A percentile compares a stretch with the other conserved stretches of the same genome.
These are phyloP conservation scores for Chromobotia macracanthus DNA, from an alignment of 2,797 vertebrate genomes.

Conservation along the genomic window DNA sequence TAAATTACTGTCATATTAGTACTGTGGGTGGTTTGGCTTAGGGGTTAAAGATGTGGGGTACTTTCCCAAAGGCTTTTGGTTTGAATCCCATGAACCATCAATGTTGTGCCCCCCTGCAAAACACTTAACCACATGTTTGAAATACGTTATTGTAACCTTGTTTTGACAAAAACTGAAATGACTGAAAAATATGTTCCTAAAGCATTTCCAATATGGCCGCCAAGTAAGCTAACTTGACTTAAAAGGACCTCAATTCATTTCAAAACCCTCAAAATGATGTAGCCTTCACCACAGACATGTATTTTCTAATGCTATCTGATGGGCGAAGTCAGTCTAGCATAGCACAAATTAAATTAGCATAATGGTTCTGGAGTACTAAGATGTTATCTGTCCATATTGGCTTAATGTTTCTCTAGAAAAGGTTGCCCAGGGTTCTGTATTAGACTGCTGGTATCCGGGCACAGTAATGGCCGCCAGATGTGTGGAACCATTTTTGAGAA, in stretches of 20 bases:
- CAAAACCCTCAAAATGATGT: neutral
- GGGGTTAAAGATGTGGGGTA: neutral
- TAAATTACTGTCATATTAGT: neutral
- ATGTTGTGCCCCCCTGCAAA: neutral
- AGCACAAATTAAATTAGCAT: constrained; percentile 38
- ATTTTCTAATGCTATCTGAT: constrained; percentile 42
- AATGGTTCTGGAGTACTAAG: constrained; percentile 25
- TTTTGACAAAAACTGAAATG: too few species aligned
- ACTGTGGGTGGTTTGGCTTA: constrained; percentile 21
- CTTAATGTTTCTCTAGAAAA: constrained; percentile 28
- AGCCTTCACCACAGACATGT: constrained; percentile 9
- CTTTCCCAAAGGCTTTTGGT: neutral
- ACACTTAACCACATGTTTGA: neutral
- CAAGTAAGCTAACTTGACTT: neutral
- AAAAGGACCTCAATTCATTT: neutral
- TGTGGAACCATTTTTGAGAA: constrained; percentile 46
- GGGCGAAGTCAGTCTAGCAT: constrained; percentile 29
- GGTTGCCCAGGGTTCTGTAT: constrained; percentile 28
- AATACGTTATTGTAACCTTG: too few species aligned
- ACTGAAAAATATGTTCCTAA: neutral
- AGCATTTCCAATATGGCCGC: neutral
- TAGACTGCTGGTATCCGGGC: constrained; percentile 40
- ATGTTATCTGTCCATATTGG: constrained; percentile 42
- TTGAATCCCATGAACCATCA: neutral
- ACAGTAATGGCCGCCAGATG: constrained; percentile 56